Evolutionary conservation across 2,888 invertebrate genomes (phyloP).

Genomic region (Leptopilina myrica): DNA sequence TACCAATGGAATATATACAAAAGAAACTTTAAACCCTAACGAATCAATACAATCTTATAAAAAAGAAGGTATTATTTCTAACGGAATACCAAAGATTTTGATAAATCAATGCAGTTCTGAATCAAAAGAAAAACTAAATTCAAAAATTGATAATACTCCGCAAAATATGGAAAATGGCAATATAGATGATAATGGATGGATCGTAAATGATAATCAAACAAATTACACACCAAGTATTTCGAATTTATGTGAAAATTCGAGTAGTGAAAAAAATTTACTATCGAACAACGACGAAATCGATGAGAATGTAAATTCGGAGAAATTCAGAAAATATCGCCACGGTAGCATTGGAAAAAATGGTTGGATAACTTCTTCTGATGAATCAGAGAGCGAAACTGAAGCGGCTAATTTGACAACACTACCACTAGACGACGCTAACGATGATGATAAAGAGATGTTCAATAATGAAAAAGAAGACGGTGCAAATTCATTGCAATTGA

Average conservation of each 20-base stretch:
- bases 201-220: conserved; percentile 61
- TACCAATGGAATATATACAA: background rate
- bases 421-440: background rate
- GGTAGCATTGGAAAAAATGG: conserved; percentile 65
- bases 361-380: conserved; percentile 66
- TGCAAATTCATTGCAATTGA: no score
- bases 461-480: conserved; percentile 44
- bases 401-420: conserved; percentile 42
- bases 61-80: background rate
- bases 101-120: conserved; percentile 21
- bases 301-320: conserved; percentile 38
- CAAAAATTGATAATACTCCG: conserved; percentile 8
- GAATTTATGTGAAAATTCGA: background rate
- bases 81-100: conserved; percentile 20
- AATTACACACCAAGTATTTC: background rate
- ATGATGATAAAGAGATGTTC: background rate
- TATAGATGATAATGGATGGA: conserved; percentile 73
- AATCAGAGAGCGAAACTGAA: conserved; percentile 65
- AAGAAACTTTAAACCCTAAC: background rate
- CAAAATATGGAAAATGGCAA: conserved; percentile 19
- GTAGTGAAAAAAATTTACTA: background rate
- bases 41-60: background rate
- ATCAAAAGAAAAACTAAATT: conserved; percentile 38
- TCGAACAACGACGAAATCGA: conserved; percentile 28
- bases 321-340: conserved; percentile 51